Conservation (phyloP, 2,888 invertebrate species). For the Agrochola circellaris region DNA sequence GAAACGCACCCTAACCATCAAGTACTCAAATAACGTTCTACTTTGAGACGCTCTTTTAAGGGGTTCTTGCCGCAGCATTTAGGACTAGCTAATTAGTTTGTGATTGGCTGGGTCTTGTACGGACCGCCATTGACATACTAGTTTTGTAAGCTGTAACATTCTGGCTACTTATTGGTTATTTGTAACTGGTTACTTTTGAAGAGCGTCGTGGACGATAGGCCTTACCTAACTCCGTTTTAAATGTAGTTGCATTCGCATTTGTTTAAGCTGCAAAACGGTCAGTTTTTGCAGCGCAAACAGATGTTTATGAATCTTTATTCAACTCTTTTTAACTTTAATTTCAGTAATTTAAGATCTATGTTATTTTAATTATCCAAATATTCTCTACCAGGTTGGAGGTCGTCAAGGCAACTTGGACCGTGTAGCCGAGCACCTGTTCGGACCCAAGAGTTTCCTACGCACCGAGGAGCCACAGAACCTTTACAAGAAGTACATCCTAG, state of each 20-base stretch:
- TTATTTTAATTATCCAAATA: background rate
- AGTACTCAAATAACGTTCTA: background rate
- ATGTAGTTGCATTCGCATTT: too few relatives aligned
- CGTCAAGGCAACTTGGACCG: constrained; percentile 95
- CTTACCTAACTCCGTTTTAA: background rate
- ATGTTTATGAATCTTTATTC: too few relatives aligned
- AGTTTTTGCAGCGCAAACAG: background rate
- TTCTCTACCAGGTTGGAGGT: constrained; percentile 87
- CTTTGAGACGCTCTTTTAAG: background rate
- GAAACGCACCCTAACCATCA: background rate
- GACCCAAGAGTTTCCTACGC: constrained; percentile 92
- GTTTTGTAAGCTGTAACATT: background rate
- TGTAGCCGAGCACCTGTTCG: constrained; percentile 94
- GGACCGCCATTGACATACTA: background rate
- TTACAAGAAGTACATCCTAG: constrained; percentile 75
- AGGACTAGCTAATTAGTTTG: background rate
- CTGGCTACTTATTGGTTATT: background rate
- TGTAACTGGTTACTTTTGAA: background rate
- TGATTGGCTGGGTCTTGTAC: background rate
- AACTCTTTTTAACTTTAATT: background rate
- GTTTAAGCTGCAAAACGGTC: too few relatives aligned
- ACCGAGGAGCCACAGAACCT: constrained; percentile 84
- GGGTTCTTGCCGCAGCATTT: background rate
- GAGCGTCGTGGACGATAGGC: background rate
- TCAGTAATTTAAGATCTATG: background rate